phyloP scores from a whole-genome alignment of 1,140 invertebrate genomes.

The Listronotus bonariensis region DNA sequence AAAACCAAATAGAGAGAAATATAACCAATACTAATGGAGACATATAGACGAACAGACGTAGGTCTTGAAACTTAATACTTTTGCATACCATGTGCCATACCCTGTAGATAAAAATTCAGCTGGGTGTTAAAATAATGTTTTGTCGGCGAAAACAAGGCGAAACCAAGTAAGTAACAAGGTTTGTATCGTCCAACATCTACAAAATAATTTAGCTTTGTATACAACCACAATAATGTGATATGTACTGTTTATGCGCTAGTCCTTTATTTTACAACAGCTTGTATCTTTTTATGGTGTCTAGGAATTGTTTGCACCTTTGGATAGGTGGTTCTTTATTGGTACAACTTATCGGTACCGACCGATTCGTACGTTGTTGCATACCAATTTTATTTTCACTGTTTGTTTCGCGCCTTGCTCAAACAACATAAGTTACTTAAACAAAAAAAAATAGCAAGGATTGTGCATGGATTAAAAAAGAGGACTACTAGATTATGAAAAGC shows the following conservation, averaged over 20 bases:
- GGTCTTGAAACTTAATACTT: slow-evolving; percentile 10
- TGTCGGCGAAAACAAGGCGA: slow-evolving; percentile 32
- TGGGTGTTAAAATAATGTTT: slow-evolving; percentile 39
- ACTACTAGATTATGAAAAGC: too few relatives aligned
- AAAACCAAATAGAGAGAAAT: too few relatives aligned
- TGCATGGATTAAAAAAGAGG: too few relatives aligned
- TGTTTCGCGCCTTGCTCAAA: slow-evolving; percentile 10
- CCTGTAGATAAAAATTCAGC: slow-evolving; percentile 25
- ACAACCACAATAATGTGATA: slow-evolving; percentile 37
- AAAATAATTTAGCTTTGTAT: slow-evolving; percentile 39
- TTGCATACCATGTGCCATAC: slow-evolving; percentile 4
- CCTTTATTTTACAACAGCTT: slow-evolving; percentile 33
- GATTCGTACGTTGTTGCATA: slow-evolving; percentile 31
- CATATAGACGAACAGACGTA: too few relatives aligned
- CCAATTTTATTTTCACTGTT: slow-evolving; percentile 32
- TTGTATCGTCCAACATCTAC: slow-evolving; percentile 33
- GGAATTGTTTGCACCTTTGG: slow-evolving; percentile 37
- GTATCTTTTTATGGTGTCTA: slow-evolving; percentile 31
- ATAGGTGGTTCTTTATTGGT: slow-evolving; percentile 38
- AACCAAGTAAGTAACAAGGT: slow-evolving; percentile 35
- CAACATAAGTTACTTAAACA: too few relatives aligned
- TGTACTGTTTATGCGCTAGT: slow-evolving; percentile 32
- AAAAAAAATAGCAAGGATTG: too few relatives aligned
- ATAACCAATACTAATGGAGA: too few relatives aligned
- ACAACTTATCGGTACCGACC: slow-evolving; percentile 36